Base-by-base conservation (phyloP, 2,797 vertebrate species). In the Notamacropus eugenii region DNA sequence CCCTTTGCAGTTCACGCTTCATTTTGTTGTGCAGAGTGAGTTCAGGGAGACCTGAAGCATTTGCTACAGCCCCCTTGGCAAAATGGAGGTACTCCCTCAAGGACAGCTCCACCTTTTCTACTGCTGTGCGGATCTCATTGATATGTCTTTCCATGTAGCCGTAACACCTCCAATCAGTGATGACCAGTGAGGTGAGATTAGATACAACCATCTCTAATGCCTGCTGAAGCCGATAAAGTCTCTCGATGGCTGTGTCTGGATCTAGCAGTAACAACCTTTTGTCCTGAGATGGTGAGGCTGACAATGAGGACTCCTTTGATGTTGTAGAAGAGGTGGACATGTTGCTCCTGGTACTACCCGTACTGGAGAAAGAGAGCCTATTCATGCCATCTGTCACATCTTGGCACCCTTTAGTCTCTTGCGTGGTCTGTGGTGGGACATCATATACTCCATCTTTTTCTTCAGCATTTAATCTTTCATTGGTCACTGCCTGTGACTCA, bases 301-400 rank as follows among this genome's bases (percentile, higher is more conserved):
- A 99, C 93, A 99, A 46, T 3, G 99, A 98, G 52, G 99, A 99
- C 59, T 99, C 99, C 98, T 99, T 99, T 0, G 99, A 99, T 2
- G 99, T 99, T 0, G 99, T 99, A 91, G 99, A 99, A 9, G 99
- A 99, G 0, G 99, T 99, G 96, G 99, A 99, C 99, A 99, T 99
- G 98, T 99, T 99, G 98, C 99, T 99, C 96, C 99, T 99, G 0
- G 99, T 99, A 98, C 99, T 99, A 97, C 99, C 99, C 0, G 99
- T 99, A 97, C 99, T 99, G 96, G 99, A 99, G 98, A 99, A 99
- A 0, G 99, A 99, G 93, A 99, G 98, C 1, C 99, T 99, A 97
- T 99, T 99, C 93, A 99, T 99, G 0, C 99, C 99, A 24, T 99
- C 99, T 0, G 99, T 99, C 97, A 99, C 97, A 0, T 99, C 99